Evolutionary conservation across 2,888 invertebrate species (phyloP), one percentile per base, ranked within the genome.

Genomic region (Achlya flavicornis): DNA sequence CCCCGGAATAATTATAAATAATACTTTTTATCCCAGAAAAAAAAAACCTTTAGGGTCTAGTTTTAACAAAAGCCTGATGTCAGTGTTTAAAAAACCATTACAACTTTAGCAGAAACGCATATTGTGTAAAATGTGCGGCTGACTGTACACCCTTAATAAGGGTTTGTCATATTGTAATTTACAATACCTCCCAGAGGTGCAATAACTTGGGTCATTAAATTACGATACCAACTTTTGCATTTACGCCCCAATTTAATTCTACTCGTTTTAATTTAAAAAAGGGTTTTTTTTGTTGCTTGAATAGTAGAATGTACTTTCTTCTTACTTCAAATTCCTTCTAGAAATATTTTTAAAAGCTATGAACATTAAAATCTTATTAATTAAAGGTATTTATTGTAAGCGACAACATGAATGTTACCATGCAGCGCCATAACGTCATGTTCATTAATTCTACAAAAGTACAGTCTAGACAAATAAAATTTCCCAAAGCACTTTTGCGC

Each of bases 171-270:
- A 73, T 72, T 61, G 72, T 64, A 75, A 73, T 78, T 76, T 74
- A 78, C 71, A 74, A 75, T 74, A 70, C 67, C 69, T 64, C 81
- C 78, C 80, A 60, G 67, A 73, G 77, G 80, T 71, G 71, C 70
- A 67, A 74, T 80, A 78, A 76, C 75, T 75, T 74, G 68, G 71
- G 65, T 75, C 71, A 77, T 78, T 78, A 77, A 79, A 66, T 72
- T 64, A 59, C 58, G 19, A 53, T 53, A 53, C 19, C 16, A 61
- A 74, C 77, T 75, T 74, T 77, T 72, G 70, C 71, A 75, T 67
- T 64, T 66, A 67, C 68, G 68, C 66, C 70, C 72, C 71, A 70
- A 69, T 74, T 74, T 74, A 41, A 60, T 60, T 43, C 26, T 43
- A 19, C 19, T 19, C 35, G 38, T 33, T 19, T 19, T 41, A 43